Percentiles rank a stretch among this genome's conserved stretches.
These are phyloP conservation scores for Carapus acus DNA, from an alignment of 2,797 vertebrate genomes.

Conservation along the genomic window DNA sequence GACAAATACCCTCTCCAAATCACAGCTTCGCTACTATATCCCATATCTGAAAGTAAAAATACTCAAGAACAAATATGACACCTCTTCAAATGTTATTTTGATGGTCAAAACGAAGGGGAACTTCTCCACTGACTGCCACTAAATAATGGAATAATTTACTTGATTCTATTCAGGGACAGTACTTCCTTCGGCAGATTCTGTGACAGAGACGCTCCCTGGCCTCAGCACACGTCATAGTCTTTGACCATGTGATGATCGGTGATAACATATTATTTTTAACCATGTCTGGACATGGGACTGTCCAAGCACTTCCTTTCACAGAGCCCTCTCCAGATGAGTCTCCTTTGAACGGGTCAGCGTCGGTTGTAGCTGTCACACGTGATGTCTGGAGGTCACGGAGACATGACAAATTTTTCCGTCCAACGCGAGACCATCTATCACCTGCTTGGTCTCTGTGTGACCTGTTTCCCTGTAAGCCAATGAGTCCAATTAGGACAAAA, in stretches of 20 bases:
- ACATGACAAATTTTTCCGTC: constrained; percentile 43
- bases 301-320: constrained; percentile 21
- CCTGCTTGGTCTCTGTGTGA: not conserved
- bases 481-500: too few relatives aligned
- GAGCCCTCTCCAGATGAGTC: not conserved
- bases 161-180: not conserved
- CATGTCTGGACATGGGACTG: constrained; percentile 22
- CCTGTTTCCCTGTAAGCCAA: too few relatives aligned
- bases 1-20: too few relatives aligned
- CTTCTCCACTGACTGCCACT: too few relatives aligned
- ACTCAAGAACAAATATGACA: too few relatives aligned
- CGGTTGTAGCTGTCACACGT: constrained; percentile 37
- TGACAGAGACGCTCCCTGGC: constrained; percentile 8
- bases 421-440: constrained; percentile 29
- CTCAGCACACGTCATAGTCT: constrained; percentile 16
- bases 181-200: constrained; percentile 14
- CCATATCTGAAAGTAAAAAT: too few relatives aligned
- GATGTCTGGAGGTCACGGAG: constrained; percentile 26
- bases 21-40: too few relatives aligned
- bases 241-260: constrained; percentile 3
- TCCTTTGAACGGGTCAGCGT: not conserved
- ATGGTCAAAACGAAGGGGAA: too few relatives aligned
- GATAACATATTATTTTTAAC: constrained; percentile 4
- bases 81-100: too few relatives aligned
- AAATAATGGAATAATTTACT: not conserved